phyloP scores from a whole-genome alignment of 1,140 invertebrate species.

The Rhopalosiphum padi region DNA sequence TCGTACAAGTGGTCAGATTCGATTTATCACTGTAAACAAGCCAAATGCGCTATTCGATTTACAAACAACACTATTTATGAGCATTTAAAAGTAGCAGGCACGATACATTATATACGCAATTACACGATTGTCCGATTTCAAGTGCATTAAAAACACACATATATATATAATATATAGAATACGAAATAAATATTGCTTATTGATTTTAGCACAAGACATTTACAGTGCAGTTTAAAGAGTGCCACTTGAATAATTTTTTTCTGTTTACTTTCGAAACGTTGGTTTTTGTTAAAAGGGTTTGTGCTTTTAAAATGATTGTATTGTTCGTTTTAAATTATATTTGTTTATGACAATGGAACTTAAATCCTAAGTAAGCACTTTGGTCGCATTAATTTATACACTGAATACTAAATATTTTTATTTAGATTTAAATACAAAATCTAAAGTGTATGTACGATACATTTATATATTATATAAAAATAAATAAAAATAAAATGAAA shows the following conservation, averaged over 20 bases:
- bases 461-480: neutral
- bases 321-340: neutral
- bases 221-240: slow-evolving; percentile 20
- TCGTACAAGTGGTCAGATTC: neutral
- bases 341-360: neutral
- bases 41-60: neutral
- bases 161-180: neutral
- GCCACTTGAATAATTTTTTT: neutral
- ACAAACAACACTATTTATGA: neutral
- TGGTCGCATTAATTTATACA: neutral
- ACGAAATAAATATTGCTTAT: neutral
- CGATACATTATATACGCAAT: neutral
- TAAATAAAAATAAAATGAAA: neutral
- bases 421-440: neutral
- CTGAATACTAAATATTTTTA: neutral
- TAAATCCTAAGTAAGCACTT: neutral
- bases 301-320: neutral
- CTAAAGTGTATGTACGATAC: neutral
- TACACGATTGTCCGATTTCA: slow-evolving; percentile 5
- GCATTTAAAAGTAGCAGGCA: neutral
- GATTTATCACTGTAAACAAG: slow-evolving; percentile 10
- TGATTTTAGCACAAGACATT: slow-evolving; percentile 13
- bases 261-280: neutral
- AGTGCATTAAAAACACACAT: neutral
- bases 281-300: slow-evolving; percentile 27